A percentile compares a stretch with the other conserved stretches of the same genome.
Evolutionary conservation across 2,113 vertebrate species (phyloP).

Genomic region (Colinus virginianus): DNA sequence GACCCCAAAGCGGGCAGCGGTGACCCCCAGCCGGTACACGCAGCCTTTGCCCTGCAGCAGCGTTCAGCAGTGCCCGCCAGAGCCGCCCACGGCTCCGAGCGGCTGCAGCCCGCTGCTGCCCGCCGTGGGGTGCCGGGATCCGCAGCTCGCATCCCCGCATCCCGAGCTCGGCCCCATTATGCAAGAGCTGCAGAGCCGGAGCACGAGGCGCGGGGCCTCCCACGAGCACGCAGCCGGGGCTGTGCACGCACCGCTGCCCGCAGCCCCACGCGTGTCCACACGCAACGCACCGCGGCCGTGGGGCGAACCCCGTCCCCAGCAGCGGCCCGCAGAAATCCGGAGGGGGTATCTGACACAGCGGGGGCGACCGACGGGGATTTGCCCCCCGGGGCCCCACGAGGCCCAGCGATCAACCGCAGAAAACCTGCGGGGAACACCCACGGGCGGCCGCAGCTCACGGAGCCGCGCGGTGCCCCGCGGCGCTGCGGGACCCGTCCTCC

Average conservation of each 20-base stretch:
- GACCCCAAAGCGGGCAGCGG: accelerated
- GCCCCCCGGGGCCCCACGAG: background rate
- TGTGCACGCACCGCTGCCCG: accelerated
- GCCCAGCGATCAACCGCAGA: too few species aligned
- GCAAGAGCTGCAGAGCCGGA: conserved; percentile 55
- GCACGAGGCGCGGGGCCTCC: background rate
- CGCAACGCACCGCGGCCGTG: accelerated
- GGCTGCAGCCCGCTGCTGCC: accelerated
- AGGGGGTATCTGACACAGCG: background rate
- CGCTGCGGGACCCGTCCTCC: too few species aligned
- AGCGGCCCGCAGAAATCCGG: background rate
- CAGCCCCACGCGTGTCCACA: accelerated
- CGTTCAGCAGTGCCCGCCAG: background rate
- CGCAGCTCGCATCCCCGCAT: background rate
- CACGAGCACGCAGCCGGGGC: background rate
- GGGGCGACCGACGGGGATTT: accelerated
- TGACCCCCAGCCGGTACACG: background rate
- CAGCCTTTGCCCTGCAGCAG: background rate
- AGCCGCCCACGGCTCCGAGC: background rate
- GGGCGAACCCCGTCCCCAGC: background rate
- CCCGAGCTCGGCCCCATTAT: background rate
- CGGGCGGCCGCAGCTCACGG: too few species aligned
- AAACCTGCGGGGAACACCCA: too few species aligned
- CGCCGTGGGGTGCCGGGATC: accelerated
- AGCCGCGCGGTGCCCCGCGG: too few species aligned